A percentile compares a stretch with the other conserved stretches of the same genome.
Conservation (phyloP, 1,140 invertebrate species). For the Drosophila novamexicana region DNA sequence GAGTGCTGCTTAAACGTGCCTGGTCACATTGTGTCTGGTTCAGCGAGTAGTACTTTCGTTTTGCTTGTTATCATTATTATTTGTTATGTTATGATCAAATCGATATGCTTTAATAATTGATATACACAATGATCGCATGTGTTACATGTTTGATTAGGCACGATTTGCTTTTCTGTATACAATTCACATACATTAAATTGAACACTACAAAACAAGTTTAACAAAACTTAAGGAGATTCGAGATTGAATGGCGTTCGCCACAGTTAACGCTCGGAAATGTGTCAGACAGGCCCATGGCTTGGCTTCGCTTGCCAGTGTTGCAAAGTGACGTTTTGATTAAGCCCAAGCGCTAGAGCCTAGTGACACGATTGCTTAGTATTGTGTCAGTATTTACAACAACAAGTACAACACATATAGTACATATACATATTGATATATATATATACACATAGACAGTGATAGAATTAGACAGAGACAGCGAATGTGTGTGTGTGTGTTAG, state of each 20-base stretch:
- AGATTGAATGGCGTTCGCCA: slow-evolving; percentile 1
- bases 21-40: slow-evolving; percentile 49
- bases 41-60: slow-evolving; percentile 41
- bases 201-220: slow-evolving; percentile 83
- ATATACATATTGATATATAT: slow-evolving; percentile 26
- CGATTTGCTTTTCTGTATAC: slow-evolving; percentile 83
- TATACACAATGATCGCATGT: slow-evolving; percentile 27
- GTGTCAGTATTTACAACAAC: slow-evolving; percentile 49
- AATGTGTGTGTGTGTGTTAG: slow-evolving; percentile 14
- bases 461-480: slow-evolving; percentile 6
- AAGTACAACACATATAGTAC: slow-evolving; percentile 44
- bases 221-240: slow-evolving; percentile 83
- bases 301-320: too few species aligned
- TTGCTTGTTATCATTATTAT: slow-evolving; percentile 10
- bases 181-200: slow-evolving; percentile 82
- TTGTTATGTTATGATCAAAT: slow-evolving; percentile 3
- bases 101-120: slow-evolving; percentile 31
- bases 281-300: neutral
- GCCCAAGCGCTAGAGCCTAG: too few species aligned
- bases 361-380: slow-evolving; percentile 5
- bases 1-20: slow-evolving; percentile 41
- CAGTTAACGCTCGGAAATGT: slow-evolving; percentile 9
- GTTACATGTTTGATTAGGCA: slow-evolving; percentile 45
- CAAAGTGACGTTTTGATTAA: too few species aligned
- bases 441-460: slow-evolving; percentile 19